Conservation (phyloP, 1,140 invertebrate genomes). For the Drosophila sp. region DNA sequence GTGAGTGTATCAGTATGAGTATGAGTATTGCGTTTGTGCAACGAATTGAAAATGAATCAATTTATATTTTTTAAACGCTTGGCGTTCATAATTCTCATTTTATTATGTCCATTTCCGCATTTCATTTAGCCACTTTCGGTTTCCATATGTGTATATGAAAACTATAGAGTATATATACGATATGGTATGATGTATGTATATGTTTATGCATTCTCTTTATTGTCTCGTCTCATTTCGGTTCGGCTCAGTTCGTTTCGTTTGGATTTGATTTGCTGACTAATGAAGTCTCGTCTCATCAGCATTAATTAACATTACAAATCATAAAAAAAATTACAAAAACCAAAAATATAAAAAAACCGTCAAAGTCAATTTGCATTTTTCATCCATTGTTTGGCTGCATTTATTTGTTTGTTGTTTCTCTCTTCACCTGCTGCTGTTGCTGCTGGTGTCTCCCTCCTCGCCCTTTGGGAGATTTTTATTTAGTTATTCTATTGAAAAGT, state of each 20-base stretch:
- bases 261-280: slow-evolving; percentile 66
- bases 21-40: slow-evolving; percentile 16
- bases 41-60: slow-evolving; percentile 60
- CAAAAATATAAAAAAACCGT: slow-evolving; percentile 20
- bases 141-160: slow-evolving; percentile 37
- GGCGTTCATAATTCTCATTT: slow-evolving; percentile 63
- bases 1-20: background rate
- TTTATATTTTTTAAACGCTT: slow-evolving; percentile 60
- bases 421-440: slow-evolving; percentile 29
- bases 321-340: slow-evolving; percentile 46
- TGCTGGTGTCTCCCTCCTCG: background rate
- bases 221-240: slow-evolving; percentile 32
- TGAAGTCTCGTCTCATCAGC: slow-evolving; percentile 38
- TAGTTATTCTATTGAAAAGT: slow-evolving; percentile 63
- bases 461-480: slow-evolving; percentile 42
- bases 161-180: slow-evolving; percentile 11
- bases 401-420: slow-evolving; percentile 19
- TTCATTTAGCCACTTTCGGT: slow-evolving; percentile 64
- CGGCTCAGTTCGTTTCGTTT: slow-evolving; percentile 19
- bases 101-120: slow-evolving; percentile 64
- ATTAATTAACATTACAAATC: slow-evolving; percentile 79
- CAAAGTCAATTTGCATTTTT: slow-evolving; percentile 20
- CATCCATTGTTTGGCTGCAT: slow-evolving; percentile 32
- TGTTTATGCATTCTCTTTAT: slow-evolving; percentile 61
- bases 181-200: slow-evolving; percentile 3